phyloP scores from a whole-genome alignment of 2,797 vertebrate genomes.

The Platalea minor region DNA sequence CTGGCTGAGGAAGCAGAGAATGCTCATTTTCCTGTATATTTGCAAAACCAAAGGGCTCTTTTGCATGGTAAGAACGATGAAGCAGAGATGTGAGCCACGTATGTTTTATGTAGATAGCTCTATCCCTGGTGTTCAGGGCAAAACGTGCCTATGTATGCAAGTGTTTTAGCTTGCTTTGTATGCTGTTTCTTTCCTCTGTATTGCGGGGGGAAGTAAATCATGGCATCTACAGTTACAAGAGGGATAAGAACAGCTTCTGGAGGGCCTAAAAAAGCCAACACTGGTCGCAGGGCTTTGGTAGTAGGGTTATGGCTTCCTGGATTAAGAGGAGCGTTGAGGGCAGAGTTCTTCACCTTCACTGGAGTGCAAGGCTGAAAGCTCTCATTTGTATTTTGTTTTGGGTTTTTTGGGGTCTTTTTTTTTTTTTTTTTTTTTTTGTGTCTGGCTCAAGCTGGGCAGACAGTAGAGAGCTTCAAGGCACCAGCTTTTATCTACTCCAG shows the following conservation, averaged over 20 bases:
- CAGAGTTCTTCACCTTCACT: not conserved
- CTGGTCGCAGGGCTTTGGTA: not conserved
- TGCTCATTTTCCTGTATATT: not conserved
- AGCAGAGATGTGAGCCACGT: not conserved
- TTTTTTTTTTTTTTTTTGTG: not conserved
- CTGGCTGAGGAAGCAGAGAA: not conserved
- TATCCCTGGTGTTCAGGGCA: not conserved
- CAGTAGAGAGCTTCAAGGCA: not conserved
- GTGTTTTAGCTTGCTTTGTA: not conserved
- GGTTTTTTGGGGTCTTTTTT: not conserved
- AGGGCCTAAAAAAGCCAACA: not conserved
- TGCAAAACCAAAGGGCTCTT: not conserved
- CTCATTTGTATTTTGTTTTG: not conserved
- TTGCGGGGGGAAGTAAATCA: not conserved
- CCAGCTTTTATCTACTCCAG: not conserved
- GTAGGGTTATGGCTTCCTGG: not conserved
- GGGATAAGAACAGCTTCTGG: not conserved
- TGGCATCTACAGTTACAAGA: not conserved
- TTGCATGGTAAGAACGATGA: not conserved
- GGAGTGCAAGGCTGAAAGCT: not conserved
- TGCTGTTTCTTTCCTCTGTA: not conserved
- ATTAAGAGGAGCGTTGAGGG: not conserved
- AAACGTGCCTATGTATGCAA: not conserved
- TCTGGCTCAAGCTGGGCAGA: not conserved
- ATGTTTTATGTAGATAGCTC: not conserved